A percentile compares a stretch with the other conserved stretches of the same genome.
Conservation (phyloP, 2,113 vertebrate genomes). For the Zapus hudsonius region DNA sequence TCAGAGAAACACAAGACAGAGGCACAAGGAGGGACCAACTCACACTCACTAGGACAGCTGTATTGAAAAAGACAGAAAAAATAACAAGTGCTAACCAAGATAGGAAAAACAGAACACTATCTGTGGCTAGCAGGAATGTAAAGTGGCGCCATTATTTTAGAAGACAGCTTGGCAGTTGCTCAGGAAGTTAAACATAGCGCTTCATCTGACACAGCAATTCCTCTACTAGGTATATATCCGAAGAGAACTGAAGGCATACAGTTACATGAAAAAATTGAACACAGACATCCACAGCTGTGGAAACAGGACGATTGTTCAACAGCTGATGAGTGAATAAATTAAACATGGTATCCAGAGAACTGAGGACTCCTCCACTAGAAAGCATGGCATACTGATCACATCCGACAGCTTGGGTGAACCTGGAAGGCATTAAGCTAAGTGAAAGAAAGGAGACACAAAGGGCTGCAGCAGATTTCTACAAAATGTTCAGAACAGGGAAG, state of each 20-base stretch:
- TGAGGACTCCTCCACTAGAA: not conserved
- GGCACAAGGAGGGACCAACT: not conserved
- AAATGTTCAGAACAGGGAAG: not conserved
- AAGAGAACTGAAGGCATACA: not conserved
- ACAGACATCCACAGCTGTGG: not conserved
- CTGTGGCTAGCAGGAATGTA: not conserved
- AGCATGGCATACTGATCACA: not conserved
- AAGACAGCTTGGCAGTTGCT: not conserved
- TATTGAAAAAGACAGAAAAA: not conserved
- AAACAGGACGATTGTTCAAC: not conserved
- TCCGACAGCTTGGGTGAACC: not conserved
- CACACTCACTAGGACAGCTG: not conserved
- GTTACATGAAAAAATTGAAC: not conserved
- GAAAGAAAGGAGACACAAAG: not conserved
- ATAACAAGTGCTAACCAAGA: not conserved
- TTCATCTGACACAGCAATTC: slow-evolving; percentile 7
- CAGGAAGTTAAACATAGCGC: not conserved
- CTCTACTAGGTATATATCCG: not conserved
- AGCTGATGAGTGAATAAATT: not conserved
- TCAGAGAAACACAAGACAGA: not conserved
- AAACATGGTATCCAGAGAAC: not conserved
- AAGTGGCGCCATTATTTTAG: not conserved
- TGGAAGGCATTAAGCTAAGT: not conserved
- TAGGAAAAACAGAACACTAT: not conserved
- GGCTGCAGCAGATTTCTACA: not conserved